Evolutionary conservation across 1,140 invertebrate genomes (phyloP), one percentile per base, ranked within the genome.

Genomic region (Drosophila chauvacae): DNA sequence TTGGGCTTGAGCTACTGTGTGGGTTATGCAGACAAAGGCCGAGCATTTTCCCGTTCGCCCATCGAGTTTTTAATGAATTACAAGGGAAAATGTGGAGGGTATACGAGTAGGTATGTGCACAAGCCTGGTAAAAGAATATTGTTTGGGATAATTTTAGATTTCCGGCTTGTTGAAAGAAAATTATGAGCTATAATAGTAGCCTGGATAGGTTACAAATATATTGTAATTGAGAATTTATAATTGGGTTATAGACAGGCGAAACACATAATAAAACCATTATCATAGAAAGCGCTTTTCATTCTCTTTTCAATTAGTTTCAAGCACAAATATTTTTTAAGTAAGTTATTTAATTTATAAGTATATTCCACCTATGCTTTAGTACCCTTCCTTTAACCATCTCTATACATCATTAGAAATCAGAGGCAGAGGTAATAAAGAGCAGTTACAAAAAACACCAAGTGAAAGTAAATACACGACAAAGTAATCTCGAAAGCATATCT

Each of bases 1-100:
- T 51, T 44, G 45, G 70, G 68, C 68, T 73, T 72, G 37, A 44
- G 53, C 35, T 50, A 59, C 66, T 72, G 37, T 72, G 57, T 70
- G 28, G 37, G 45, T 72, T 42, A 4, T 7, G 9, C 16, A 28
- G 18, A 72, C 44, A 71, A 72, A 72, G 18, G 10, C 1, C 26
- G 33, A n/a, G 45, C 37, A 23, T 42, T 59, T 59, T 45, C 26
- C 14, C 7, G 14, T 50, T 50, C 39, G 37, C 30, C 28, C 23
- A 53, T 20, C 6, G 23, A 50, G 64, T 53, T 65, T 20, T 16
- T 23, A 26, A 50, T 11, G 57, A 62, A 62, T 20, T 45, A 18
- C 4, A 39, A 14, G n/a, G 26, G n/a, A n/a, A 30, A 16, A 20
- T 30, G 18, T 13, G 44, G 7, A 63, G 14, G 14, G 26, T 37